Base-by-base conservation (phyloP, 35 echinoderm and acorn worm species). In the Chiridota heheva region DNA sequence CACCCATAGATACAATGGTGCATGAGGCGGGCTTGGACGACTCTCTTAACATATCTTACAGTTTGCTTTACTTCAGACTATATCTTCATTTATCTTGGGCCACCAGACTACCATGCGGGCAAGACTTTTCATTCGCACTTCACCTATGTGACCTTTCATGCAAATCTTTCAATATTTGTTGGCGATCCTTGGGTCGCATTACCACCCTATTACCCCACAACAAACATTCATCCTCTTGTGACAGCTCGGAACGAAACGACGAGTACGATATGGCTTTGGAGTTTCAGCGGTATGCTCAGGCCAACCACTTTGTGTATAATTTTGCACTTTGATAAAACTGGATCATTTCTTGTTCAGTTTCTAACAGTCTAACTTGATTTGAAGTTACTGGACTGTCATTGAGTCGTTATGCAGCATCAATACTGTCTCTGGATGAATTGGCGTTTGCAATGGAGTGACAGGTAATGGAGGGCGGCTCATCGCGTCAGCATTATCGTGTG, bases 401-500 rank as follows among this genome's bases (percentile, higher is more conserved):
- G 2, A 83, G 8, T 1, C 13, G 45, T 18, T 85, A 25, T 78
- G 39, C 7, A 85, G 1, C 38, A 85, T 25, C 15, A 78, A 24
- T 20, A 85, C 12, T 15, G 70, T 85, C 43, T 85, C 82, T 6
- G 69, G 33, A 57, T 68, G 82, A 26, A 79, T 27, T 1, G 44
- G 60, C 10, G 35, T 25, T 1, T 26, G 22, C 1, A 13, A 2
- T 0, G 34, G 34, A 45, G 7, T 45, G 1, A 7, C 7, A 3
- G 38, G 6, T 18, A 72, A 72, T 33, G 67, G 55, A 34, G 1
- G 78, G 13, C 89, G 44, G 27, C 82, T 86, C 26, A 92, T 38
- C 20, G 41, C 77, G 57, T 92, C 82, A 1, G 84, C 70, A 49
- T 92, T 92, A n/a, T 53, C 76, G 45, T 87, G 63, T 6, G 67